These are phyloP conservation scores for Lepidostoma basale DNA, from an alignment of 1,140 invertebrate genomes.

Conservation along the genomic window DNA sequence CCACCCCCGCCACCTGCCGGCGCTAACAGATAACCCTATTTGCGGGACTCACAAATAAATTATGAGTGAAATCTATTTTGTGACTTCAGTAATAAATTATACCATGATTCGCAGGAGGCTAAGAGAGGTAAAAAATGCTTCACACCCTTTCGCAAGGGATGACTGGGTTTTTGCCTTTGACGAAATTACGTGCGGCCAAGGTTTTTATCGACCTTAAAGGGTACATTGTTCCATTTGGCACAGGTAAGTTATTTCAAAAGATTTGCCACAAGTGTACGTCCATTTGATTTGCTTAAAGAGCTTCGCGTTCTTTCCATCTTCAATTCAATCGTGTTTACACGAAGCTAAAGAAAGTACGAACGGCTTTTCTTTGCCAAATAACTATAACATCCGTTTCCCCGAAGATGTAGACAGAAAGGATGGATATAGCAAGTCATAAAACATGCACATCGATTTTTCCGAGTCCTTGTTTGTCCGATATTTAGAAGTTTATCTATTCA, in stretches of 20 bases:
- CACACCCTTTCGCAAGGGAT: constrained; percentile 14
- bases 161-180: constrained; percentile 25
- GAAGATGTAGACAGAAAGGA: too few species aligned
- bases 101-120: constrained; percentile 30
- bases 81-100: constrained; percentile 36
- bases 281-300: constrained; percentile 13
- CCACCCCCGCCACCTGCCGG: not conserved
- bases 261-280: too few species aligned
- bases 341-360: too few species aligned
- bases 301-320: not conserved
- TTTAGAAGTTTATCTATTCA: too few species aligned
- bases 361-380: too few species aligned
- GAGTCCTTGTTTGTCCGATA: too few species aligned
- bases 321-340: too few species aligned
- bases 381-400: too few species aligned
- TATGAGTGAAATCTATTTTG: constrained; percentile 40
- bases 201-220: constrained; percentile 19
- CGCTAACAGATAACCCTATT: constrained; percentile 19
- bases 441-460: too few species aligned
- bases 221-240: not conserved
- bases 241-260: constrained; percentile 25
- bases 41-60: constrained; percentile 32
- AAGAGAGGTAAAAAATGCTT: constrained; percentile 23
- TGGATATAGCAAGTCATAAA: too few species aligned
- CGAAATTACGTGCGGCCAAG: constrained; percentile 17